A percentile compares a stretch with the other conserved stretches of the same genome.
Conservation (phyloP, 2,888 invertebrate species). For the Bombylius major region DNA sequence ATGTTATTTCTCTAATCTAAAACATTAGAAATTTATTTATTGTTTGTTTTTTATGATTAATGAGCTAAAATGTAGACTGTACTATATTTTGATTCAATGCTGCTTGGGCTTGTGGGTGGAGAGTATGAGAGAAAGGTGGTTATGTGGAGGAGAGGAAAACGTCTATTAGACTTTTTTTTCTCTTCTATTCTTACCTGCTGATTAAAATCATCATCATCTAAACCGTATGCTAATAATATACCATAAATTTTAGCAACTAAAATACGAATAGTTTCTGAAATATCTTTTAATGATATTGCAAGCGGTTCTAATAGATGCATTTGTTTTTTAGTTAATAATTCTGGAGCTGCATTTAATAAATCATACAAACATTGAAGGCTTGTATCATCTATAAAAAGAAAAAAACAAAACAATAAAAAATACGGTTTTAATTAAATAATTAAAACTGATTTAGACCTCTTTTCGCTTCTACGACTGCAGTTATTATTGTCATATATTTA, state of each 20-base stretch:
- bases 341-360: slow-evolving; percentile 69
- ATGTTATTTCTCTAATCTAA: slow-evolving; percentile 24
- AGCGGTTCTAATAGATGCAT: slow-evolving; percentile 35
- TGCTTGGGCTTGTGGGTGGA: too few species aligned
- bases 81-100: too few species aligned
- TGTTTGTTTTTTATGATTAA: too few species aligned
- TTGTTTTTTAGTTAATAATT: slow-evolving; percentile 51
- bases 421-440: not conserved
- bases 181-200: slow-evolving; percentile 38
- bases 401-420: not conserved
- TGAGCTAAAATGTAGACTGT: too few species aligned
- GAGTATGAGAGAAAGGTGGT: too few species aligned
- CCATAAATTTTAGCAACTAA: slow-evolving; percentile 63
- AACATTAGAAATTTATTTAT: not conserved
- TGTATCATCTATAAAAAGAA: slow-evolving; percentile 23
- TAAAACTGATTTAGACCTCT: slow-evolving; percentile 40
- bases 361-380: slow-evolving; percentile 65
- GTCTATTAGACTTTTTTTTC: too few species aligned
- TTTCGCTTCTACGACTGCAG: slow-evolving; percentile 49
- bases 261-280: slow-evolving; percentile 64
- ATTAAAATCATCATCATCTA: slow-evolving; percentile 40
- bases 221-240: slow-evolving; percentile 50
- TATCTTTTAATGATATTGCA: slow-evolving; percentile 45
- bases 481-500: slow-evolving; percentile 55
- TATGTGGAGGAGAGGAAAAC: too few species aligned